Conservation (phyloP, 2,113 vertebrate genomes). For the Pholis gunnellus region DNA sequence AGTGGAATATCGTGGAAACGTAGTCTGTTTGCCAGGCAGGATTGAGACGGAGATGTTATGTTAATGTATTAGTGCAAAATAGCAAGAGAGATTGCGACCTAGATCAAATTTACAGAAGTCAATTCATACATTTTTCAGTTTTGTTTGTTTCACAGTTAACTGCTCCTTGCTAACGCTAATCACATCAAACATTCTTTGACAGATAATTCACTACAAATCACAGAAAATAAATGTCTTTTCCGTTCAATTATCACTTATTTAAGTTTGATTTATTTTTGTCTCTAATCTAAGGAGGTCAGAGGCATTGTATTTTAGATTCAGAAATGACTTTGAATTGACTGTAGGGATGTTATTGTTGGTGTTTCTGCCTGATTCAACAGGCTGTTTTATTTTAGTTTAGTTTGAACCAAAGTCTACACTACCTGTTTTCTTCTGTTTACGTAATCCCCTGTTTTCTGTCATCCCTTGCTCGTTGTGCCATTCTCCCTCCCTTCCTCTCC, state of each 20-base stretch:
- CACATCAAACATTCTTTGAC: neutral
- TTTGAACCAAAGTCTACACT: neutral
- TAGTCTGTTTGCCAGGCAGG: neutral
- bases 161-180: neutral
- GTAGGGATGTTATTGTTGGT: neutral
- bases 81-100: neutral
- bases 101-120: too few species aligned
- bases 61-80: neutral
- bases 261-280: neutral
- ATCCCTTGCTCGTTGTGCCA: neutral
- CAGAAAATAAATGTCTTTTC: neutral
- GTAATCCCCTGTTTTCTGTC: neutral
- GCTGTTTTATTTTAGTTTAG: neutral
- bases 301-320: neutral
- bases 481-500: conserved; percentile 9
- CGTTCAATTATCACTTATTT: neutral
- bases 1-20: too few species aligned
- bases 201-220: neutral
- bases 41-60: neutral
- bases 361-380: neutral
- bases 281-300: neutral
- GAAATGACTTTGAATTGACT: neutral
- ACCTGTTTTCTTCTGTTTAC: neutral
- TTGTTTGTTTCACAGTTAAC: neutral
- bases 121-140: neutral